Evolutionary conservation across 1,140 invertebrate genomes (phyloP).

Genomic region (Pogonomyrmex californicus): DNA sequence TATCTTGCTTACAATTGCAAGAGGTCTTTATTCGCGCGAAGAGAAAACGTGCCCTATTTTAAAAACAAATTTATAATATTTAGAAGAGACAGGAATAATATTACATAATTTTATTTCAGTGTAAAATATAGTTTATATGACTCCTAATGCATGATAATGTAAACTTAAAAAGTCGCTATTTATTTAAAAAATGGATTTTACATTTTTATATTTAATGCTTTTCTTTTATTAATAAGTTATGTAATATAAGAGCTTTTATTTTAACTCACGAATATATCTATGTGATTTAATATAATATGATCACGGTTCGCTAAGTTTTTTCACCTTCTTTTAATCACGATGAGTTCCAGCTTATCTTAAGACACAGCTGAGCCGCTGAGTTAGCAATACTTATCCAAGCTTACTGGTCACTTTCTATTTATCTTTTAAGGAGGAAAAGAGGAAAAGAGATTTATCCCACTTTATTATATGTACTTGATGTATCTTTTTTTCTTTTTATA

Average conservation of each 20-base stretch:
- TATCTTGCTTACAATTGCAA: background rate
- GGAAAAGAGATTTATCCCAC: background rate
- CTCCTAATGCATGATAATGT: background rate
- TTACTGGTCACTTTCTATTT: conserved; percentile 11
- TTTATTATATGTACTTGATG: background rate
- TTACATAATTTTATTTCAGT: background rate
- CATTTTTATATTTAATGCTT: background rate
- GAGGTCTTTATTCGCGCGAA: conserved; percentile 21
- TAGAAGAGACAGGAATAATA: background rate
- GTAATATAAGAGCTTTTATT: background rate
- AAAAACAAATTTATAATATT: background rate
- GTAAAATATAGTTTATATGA: background rate
- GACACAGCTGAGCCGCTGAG: conserved; percentile 22
- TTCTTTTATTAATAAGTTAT: background rate
- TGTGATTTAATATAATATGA: background rate
- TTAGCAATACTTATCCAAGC: conserved; percentile 16
- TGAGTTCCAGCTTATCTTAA: conserved; percentile 8
- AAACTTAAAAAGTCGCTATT: background rate
- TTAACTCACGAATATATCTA: background rate
- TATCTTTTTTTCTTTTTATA: background rate
- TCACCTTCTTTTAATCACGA: conserved; percentile 3
- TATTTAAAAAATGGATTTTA: background rate
- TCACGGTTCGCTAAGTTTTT: background rate
- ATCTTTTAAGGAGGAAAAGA: background rate
- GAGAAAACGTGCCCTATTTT: background rate